Conservation (phyloP, 2,797 vertebrate species). For the Silurus aristotelis region DNA sequence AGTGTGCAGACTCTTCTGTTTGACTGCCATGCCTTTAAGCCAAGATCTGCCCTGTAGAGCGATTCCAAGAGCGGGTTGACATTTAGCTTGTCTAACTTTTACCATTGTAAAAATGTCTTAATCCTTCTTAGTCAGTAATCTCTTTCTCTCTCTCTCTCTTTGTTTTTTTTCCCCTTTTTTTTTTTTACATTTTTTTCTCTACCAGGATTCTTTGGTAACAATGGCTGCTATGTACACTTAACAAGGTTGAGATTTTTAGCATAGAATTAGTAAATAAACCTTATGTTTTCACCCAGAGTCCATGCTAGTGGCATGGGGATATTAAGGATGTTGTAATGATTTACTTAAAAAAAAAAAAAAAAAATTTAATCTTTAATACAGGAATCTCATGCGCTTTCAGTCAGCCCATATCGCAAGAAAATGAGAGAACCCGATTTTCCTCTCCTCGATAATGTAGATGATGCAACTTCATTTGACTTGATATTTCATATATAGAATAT, state of each 20-base stretch:
- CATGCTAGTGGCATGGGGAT: not conserved
- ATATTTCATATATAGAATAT: no score
- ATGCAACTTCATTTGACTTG: not conserved
- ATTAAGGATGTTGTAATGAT: not conserved
- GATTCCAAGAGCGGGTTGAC: not conserved
- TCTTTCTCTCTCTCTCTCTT: no score
- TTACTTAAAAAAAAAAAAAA: not conserved
- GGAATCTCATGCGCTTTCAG: not conserved
- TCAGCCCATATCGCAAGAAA: not conserved
- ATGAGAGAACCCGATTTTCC: not conserved
- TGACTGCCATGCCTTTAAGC: not conserved
- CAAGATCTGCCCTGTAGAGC: not conserved
- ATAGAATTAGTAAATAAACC: not conserved
- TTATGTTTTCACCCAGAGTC: not conserved
- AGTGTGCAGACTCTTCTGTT: not conserved
- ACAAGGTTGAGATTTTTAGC: not conserved
- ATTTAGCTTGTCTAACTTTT: not conserved
- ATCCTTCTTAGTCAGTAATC: not conserved
- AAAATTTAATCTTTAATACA: no score
- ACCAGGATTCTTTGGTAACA: not conserved
- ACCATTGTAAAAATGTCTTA: not conserved
- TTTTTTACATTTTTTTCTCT: not conserved
- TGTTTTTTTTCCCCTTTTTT: no score
- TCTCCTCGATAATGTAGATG: not conserved
- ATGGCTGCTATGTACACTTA: not conserved